phyloP scores from a whole-genome alignment of 2,888 invertebrate species.

The Halictus quadricinctus region DNA sequence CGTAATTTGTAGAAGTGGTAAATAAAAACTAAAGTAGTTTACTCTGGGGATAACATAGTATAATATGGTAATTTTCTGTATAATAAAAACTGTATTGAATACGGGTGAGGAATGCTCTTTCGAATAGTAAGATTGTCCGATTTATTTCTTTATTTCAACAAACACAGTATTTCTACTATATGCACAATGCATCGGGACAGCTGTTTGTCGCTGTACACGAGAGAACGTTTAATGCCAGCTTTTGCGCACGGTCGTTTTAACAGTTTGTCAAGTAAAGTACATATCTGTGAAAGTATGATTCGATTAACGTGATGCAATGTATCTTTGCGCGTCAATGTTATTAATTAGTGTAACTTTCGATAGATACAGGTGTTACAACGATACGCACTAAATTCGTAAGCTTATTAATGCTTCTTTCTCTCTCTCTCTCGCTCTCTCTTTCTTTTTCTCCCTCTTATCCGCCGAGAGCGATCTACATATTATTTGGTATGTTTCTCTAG shows the following conservation, averaged over 20 bases:
- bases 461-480: slow-evolving; percentile 60
- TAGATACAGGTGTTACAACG: slow-evolving; percentile 70
- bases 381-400: slow-evolving; percentile 67
- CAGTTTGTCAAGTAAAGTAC: slow-evolving; percentile 38
- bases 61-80: background rate
- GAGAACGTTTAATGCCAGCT: slow-evolving; percentile 40
- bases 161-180: slow-evolving; percentile 60
- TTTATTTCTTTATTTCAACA: slow-evolving; percentile 65
- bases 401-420: slow-evolving; percentile 51
- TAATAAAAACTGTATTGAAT: background rate
- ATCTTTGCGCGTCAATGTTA: slow-evolving; percentile 67
- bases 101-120: slow-evolving; percentile 10
- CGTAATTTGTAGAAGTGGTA: background rate
- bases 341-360: slow-evolving; percentile 67
- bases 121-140: slow-evolving; percentile 48
- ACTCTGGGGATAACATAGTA: background rate
- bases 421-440: background rate
- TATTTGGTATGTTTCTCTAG: slow-evolving; percentile 45
- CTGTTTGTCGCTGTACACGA: slow-evolving; percentile 48
- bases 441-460: background rate
- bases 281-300: slow-evolving; percentile 44
- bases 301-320: slow-evolving; percentile 57
- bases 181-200: slow-evolving; percentile 60
- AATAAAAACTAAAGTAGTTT: background rate
- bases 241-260: slow-evolving; percentile 39